A percentile compares a stretch with the other conserved stretches of the same genome.
phyloP scores from a whole-genome alignment of 2,797 vertebrate genomes.

The Sorex maritimensis region DNA sequence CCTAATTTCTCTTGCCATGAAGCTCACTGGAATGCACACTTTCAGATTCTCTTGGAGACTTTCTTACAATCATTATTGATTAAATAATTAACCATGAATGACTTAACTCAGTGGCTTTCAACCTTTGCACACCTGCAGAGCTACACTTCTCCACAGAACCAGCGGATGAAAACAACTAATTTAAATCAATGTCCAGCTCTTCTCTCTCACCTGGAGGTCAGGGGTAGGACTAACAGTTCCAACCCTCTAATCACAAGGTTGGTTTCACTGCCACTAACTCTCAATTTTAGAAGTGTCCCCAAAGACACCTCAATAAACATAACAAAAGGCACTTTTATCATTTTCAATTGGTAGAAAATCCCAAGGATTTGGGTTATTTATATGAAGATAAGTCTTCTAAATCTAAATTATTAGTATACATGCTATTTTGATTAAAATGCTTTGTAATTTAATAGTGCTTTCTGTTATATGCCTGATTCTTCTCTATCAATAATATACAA shows the following conservation, averaged over 20 bases:
- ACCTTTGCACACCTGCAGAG: no score
- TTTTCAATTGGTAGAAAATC: not conserved
- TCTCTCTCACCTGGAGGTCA: not conserved
- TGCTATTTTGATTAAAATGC: not conserved
- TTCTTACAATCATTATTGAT: not conserved
- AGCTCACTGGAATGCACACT: not conserved
- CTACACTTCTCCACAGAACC: no score
- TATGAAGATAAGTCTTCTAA: not conserved
- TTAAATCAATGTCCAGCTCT: not conserved
- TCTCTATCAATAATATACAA: slow-evolving; percentile 11
- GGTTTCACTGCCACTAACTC: not conserved
- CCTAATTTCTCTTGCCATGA: not conserved
- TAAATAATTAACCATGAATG: not conserved
- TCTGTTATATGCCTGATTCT: not conserved
- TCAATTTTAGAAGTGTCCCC: not conserved
- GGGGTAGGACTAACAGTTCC: not conserved
- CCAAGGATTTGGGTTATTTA: not conserved
- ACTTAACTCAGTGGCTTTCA: not conserved
- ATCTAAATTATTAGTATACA: not conserved
- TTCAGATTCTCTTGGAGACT: not conserved
- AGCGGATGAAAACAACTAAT: no score
- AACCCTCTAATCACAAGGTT: not conserved
- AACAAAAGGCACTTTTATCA: not conserved
- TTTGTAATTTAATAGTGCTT: slow-evolving; percentile 8
- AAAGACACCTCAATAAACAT: not conserved